Conservation (phyloP, 2,113 vertebrate species). For the Callospermophilus lateralis region DNA sequence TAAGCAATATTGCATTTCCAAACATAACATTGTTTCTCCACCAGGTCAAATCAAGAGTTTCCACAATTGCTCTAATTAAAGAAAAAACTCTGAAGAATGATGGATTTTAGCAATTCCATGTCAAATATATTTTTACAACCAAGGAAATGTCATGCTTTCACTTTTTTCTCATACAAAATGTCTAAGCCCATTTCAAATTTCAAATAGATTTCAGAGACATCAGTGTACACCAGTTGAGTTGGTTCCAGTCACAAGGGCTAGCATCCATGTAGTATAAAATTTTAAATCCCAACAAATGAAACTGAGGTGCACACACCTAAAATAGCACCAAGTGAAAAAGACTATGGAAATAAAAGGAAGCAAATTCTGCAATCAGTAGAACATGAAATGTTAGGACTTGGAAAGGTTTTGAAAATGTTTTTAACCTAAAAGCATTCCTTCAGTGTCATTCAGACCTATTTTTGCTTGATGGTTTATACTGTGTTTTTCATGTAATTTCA, state of each 20-base stretch:
- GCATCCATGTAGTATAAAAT: background rate
- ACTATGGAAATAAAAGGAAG: background rate
- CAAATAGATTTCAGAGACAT: slow-evolving; percentile 58
- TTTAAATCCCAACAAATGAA: slow-evolving; percentile 28
- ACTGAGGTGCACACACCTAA: background rate
- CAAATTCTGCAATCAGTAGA: slow-evolving; percentile 35
- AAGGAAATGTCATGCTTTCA: slow-evolving; percentile 38
- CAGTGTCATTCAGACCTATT: background rate
- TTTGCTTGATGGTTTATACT: background rate
- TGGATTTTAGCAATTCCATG: background rate
- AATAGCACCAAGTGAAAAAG: background rate
- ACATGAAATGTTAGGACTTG: background rate
- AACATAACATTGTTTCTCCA: slow-evolving; percentile 27
- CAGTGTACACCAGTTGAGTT: slow-evolving; percentile 32
- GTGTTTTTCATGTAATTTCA: background rate
- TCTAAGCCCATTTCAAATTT: slow-evolving; percentile 56
- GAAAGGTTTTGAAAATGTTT: background rate
- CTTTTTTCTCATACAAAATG: slow-evolving; percentile 49
- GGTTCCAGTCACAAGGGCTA: background rate
- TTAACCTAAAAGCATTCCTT: background rate
- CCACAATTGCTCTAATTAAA: slow-evolving; percentile 12
- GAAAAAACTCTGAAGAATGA: background rate
- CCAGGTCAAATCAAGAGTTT: slow-evolving; percentile 49
- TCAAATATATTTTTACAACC: slow-evolving; percentile 55
- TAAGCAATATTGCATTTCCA: background rate